Base-by-base conservation (phyloP, 37 sponge, comb jelly and placozoan genomes). In the Agelas oroides region DNA sequence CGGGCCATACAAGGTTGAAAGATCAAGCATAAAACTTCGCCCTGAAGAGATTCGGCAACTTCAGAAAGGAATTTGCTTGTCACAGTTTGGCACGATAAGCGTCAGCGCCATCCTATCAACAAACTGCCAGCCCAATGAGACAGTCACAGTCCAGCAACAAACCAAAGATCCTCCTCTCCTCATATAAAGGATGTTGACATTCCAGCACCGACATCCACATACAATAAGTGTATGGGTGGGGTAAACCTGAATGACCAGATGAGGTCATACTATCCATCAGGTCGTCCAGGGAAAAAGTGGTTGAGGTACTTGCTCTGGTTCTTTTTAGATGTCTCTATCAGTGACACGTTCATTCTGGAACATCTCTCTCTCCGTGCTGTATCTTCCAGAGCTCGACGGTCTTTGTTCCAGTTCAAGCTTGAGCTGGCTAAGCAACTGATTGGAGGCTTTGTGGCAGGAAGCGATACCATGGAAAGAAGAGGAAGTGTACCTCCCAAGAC, bases 211-310 rank as follows among this genome's bases (percentile, higher is more conserved):
- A 68, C 28, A 11, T 20, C 19, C 35, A 27, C 6, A 34, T 68
- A 68, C 69, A 68, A 68, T 32, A 36, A 68, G 35, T 34, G 17
- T 3, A 68, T 68, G 69, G 35, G 69, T 34, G 69, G 69, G 5
- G 35, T 68, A 5, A 34, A 68, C 28, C 6, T 34, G 35, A 33
- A 12, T 34, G 69, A 68, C 69, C 69, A 68, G 69, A 27, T 68
- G 35, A 24, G 69, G 35, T 27, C 35, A 12, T 68, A 68, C 69
- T 68, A 68, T 17, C 35, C 69, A 27, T 27, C 35, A 14, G 35
- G 69, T 24, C 32, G 20, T 6, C 20, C n/a, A 13, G n/a, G 25
- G 3, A 68, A 27, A 6, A 68, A 68, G 69, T 68, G 69, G 32
- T 68, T 2, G 32, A 68, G 35, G 35, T 68, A 34, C 28, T 19